Evolutionary conservation across 2,888 invertebrate genomes (phyloP).

Genomic region (Trissonchulus sp.): DNA sequence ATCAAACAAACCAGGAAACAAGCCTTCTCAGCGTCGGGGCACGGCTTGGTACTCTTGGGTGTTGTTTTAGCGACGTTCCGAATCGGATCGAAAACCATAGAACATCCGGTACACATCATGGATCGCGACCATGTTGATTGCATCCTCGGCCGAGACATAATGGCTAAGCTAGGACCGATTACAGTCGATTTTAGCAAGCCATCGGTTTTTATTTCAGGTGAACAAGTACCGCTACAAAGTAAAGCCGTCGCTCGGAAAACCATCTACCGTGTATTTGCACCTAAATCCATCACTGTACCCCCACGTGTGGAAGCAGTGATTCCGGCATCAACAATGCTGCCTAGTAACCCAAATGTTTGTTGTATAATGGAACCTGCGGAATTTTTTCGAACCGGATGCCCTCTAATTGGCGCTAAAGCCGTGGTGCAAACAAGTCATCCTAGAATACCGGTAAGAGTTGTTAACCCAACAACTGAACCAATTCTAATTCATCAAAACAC

Average conservation of each 20-base stretch:
- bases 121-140: background rate
- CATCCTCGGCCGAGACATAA: background rate
- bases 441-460: background rate
- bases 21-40: background rate
- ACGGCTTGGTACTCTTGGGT: background rate
- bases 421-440: background rate
- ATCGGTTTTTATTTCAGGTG: background rate
- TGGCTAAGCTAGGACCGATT: background rate
- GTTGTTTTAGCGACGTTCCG: background rate
- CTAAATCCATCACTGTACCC: background rate
- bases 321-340: background rate
- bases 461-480: background rate
- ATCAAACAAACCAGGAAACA: background rate
- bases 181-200: background rate
- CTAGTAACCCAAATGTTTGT: too few relatives aligned
- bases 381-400: background rate
- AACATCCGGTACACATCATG: background rate
- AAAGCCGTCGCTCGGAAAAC: too few relatives aligned
- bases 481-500: background rate
- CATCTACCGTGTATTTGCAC: background rate
- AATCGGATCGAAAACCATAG: background rate
- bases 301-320: background rate
- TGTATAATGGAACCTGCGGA: background rate
- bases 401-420: background rate
- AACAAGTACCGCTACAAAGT: background rate